phyloP scores from a whole-genome alignment of 2,888 invertebrate genomes.

The Micropterix aruncella region DNA sequence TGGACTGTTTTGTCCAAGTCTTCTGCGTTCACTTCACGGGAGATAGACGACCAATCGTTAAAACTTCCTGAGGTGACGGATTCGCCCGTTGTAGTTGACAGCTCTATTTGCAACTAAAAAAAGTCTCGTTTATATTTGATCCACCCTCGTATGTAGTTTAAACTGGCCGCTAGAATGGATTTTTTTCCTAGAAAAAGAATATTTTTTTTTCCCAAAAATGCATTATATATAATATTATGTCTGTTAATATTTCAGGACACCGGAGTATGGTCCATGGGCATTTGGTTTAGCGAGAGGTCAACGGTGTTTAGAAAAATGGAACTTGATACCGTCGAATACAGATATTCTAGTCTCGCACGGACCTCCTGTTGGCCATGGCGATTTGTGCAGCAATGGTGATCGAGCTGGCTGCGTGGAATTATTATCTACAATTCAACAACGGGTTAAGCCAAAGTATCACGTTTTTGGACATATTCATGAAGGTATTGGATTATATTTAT shows the following conservation, averaged over 20 bases:
- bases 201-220: no score
- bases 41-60: no score
- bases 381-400: constrained; percentile 55
- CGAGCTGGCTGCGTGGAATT: constrained; percentile 75
- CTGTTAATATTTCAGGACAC: constrained; percentile 41
- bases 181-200: no score
- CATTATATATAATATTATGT: no score
- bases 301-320: constrained; percentile 65
- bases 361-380: constrained; percentile 73
- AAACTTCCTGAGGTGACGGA: no score
- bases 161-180: no score
- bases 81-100: no score
- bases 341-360: constrained; percentile 74
- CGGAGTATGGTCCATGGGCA: constrained; percentile 70
- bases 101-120: no score
- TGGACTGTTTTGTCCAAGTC: no score
- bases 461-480: constrained; percentile 83
- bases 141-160: no score
- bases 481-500: constrained; percentile 41
- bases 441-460: constrained; percentile 72
- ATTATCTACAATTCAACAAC: constrained; percentile 55
- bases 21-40: no score
- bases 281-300: constrained; percentile 64
- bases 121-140: no score
- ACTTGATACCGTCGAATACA: constrained; percentile 55